Percentiles rank a stretch among this genome's conserved stretches.
phyloP scores from a whole-genome alignment of 2,113 vertebrate genomes.

The Empidonax alnorum region DNA sequence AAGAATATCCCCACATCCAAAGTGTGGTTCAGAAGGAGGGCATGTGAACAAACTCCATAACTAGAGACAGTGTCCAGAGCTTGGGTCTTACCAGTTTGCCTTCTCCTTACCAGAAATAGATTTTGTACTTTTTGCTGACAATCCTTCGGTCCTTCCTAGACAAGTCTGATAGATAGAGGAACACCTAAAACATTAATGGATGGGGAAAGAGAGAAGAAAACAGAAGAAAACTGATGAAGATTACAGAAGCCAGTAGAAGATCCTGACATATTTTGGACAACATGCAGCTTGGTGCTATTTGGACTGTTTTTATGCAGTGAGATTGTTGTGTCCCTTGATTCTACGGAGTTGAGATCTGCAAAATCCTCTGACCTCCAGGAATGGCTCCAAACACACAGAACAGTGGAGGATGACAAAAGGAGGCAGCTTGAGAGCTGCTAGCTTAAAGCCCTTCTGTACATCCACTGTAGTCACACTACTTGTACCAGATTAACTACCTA shows the following conservation, averaged over 20 bases:
- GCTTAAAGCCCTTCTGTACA: not conserved
- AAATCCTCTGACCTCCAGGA: not conserved
- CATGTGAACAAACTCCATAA: not conserved
- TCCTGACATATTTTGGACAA: not conserved
- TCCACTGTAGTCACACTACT: not conserved
- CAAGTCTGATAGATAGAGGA: conserved; percentile 82
- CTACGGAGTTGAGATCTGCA: not conserved
- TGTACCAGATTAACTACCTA: not conserved
- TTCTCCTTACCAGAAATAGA: conserved; percentile 84
- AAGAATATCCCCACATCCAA: not conserved
- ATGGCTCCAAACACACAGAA: not conserved
- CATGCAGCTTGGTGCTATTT: not conserved
- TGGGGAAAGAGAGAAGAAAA: not conserved
- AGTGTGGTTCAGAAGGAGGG: not conserved
- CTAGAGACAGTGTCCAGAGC: not conserved
- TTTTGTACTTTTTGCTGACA: conserved; percentile 85
- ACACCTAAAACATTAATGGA: conserved; percentile 63
- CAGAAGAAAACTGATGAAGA: not conserved
- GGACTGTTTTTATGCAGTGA: not conserved
- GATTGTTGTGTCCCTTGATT: not conserved
- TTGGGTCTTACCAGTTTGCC: not conserved
- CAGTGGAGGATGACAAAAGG: not conserved
- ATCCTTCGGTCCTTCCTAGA: conserved; percentile 82
- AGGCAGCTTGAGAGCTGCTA: not conserved
- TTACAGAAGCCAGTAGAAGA: not conserved